Conservation (phyloP, 1,140 invertebrate species). For the Listronotus bonariensis region DNA sequence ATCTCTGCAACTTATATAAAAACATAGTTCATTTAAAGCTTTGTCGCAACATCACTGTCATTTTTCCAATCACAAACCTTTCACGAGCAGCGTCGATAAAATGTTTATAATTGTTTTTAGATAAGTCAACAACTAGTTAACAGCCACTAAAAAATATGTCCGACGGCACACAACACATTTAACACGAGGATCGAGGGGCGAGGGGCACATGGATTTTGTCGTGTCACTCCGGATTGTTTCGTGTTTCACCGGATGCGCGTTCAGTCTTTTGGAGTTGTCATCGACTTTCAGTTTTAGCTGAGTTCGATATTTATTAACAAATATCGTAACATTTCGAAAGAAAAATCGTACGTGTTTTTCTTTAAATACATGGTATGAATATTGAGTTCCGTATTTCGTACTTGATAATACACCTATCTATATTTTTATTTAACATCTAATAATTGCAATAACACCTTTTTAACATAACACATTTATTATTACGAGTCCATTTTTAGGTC, state of each 20-base stretch:
- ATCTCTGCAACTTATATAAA: neutral
- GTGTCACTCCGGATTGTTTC: conserved; percentile 30
- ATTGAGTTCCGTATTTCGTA: conserved; percentile 7
- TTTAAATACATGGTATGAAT: conserved; percentile 3
- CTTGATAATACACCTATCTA: conserved; percentile 14
- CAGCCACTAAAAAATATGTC: conserved; percentile 35
- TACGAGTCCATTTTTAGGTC: neutral
- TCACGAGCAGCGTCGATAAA: conserved; percentile 12
- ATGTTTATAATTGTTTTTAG: conserved; percentile 36
- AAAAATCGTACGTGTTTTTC: conserved; percentile 8
- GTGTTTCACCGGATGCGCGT: conserved; percentile 15
- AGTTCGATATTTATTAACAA: neutral
- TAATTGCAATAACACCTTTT: conserved; percentile 25
- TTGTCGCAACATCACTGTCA: conserved; percentile 5
- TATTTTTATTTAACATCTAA: conserved; percentile 19
- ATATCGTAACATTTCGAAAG: neutral
- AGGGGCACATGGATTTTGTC: conserved; percentile 1
- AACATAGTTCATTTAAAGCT: conserved; percentile 13
- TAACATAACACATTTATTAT: conserved; percentile 14
- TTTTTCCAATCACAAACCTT: conserved; percentile 23
- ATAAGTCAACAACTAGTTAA: conserved; percentile 43
- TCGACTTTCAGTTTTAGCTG: neutral
- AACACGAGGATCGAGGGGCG: conserved; percentile 34
- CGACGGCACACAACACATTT: conserved; percentile 42
- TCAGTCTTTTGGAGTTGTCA: conserved; percentile 17